Evolutionary conservation across 2,113 vertebrate species (phyloP), one percentile per base, ranked within the genome.

Genomic region (Peromyscus maniculatus): DNA sequence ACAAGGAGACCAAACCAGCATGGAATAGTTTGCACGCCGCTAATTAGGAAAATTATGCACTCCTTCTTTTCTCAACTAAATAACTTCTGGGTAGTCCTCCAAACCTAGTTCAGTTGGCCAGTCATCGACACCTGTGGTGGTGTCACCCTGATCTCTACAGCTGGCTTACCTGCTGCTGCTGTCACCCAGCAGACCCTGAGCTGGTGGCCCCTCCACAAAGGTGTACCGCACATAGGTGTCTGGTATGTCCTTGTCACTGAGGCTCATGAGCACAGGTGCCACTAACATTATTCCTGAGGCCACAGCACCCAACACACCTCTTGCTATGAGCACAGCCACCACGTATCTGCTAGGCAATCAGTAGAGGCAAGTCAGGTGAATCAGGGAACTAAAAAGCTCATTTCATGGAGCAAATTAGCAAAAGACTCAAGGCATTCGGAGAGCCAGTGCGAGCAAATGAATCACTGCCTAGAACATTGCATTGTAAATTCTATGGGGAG

Each of bases 151-250:
- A 36, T 71, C 49, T 69, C 55, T 7, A 16, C 69, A 57, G 10
- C 62, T 46, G 46, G 28, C 16, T 57, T 79, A 24, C 8, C 11
- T 0, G 49, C 16, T 43, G 64, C n/a, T 5, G 2, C 39, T 24
- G 19, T 43, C 16, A 6, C 10, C 21, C 43, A 59, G 57, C 57
- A 55, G 39, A 39, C 67, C 16, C n/a, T 33, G 49, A 28, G 36
- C 19, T n/a, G 19, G 49, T 80, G 0, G 8, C n/a, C 13, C 13
- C 28, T 6, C 17, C 36, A 39, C 52, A 17, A 17, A 55, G 0
- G 17, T 26, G 6, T 22, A 5, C 1, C 17, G 77, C 21, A 0
- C 3, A 0, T 2, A 26, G 1, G 1, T 24, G 69, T 66, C 19
- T 0, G 5, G 24, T 1, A 43, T 26, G 43, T 64, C 74, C 5